A percentile compares a stretch with the other conserved stretches of the same genome.
phyloP scores from a whole-genome alignment of 2,888 invertebrate species.

The Fragum fragum region DNA sequence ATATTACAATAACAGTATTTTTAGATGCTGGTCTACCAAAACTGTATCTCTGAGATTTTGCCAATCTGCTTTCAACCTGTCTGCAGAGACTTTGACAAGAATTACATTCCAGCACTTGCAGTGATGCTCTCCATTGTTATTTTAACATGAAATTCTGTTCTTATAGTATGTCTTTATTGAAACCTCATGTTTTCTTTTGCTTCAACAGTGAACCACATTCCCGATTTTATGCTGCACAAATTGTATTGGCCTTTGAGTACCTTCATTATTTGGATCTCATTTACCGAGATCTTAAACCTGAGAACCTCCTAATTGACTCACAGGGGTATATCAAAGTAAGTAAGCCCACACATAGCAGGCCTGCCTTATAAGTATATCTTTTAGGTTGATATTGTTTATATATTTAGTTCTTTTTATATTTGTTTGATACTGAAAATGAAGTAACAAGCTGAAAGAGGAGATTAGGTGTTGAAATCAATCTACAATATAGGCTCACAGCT shows the following conservation, averaged over 20 bases:
- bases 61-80: too few species aligned
- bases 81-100: too few species aligned
- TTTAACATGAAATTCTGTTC: too few species aligned
- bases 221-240: constrained; percentile 99
- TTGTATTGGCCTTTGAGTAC: constrained; percentile 99
- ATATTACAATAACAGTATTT: too few species aligned
- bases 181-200: constrained; percentile 68
- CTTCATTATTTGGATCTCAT: constrained; percentile 99
- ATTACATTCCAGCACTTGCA: too few species aligned
- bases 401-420: constrained; percentile 13
- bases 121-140: too few species aligned
- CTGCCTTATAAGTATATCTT: constrained; percentile 25
- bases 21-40: too few species aligned
- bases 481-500: too few species aligned
- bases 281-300: constrained; percentile 99
- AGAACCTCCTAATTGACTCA: constrained; percentile 98
- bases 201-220: constrained; percentile 97
- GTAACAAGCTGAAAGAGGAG: neutral
- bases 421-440: constrained; percentile 23
- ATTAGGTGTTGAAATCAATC: too few species aligned
- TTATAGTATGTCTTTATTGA: neutral
- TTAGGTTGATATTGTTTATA: constrained; percentile 31
- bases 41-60: too few species aligned
- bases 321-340: constrained; percentile 87
- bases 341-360: constrained; percentile 52